Evolutionary conservation across 2,797 vertebrate species (phyloP).

Genomic region (Falco berigora): DNA sequence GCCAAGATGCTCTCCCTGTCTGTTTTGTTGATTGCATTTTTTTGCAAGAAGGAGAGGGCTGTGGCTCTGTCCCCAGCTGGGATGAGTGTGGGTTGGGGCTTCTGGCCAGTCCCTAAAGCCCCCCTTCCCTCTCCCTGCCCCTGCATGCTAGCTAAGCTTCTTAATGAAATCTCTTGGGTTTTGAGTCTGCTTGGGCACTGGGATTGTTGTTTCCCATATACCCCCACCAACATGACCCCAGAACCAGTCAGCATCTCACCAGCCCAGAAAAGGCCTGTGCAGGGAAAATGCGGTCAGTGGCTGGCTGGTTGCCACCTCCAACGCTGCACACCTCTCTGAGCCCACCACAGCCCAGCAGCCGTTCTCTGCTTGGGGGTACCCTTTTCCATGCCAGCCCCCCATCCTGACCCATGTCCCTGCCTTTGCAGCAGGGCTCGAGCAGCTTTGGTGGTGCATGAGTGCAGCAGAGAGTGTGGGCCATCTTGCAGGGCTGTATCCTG

Average conservation of each 20-base stretch:
- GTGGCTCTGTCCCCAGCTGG: accelerated
- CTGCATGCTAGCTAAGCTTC: not conserved
- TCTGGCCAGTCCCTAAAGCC: not conserved
- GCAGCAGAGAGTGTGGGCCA: not conserved
- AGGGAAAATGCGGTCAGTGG: not conserved
- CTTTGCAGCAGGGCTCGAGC: not conserved
- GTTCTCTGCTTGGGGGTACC: accelerated
- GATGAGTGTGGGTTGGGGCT: not conserved
- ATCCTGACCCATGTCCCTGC: not conserved
- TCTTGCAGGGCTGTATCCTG: not conserved
- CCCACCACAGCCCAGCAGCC: not conserved
- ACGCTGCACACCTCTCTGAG: not conserved
- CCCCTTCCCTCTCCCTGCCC: not conserved
- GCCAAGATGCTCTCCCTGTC: not conserved
- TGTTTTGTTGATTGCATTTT: not conserved
- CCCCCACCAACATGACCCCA: accelerated
- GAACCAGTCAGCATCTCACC: not conserved
- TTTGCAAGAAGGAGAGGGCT: accelerated
- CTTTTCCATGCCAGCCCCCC: not conserved
- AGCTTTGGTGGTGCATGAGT: not conserved
- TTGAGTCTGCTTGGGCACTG: not conserved
- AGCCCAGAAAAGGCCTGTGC: not conserved
- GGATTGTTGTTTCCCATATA: not conserved
- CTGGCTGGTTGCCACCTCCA: not conserved
- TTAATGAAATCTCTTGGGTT: not conserved